These are phyloP conservation scores for Cromileptes altivelis DNA, from an alignment of 2,113 vertebrate species.

Conservation along the genomic window DNA sequence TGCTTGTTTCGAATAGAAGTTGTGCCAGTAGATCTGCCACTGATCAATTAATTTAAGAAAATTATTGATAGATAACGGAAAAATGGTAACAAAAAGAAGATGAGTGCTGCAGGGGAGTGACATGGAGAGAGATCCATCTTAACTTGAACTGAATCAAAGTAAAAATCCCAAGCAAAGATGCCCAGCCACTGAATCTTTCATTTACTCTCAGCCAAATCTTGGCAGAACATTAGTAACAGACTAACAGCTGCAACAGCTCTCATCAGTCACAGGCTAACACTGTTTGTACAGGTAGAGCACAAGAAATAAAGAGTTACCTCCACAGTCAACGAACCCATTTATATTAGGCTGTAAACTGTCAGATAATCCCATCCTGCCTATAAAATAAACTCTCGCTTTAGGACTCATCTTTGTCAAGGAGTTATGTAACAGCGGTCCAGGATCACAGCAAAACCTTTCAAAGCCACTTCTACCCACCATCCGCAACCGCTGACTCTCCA, in stretches of 20 bases:
- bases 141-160: not conserved
- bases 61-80: not conserved
- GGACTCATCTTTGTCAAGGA: constrained; percentile 3
- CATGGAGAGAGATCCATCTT: not conserved
- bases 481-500: constrained; percentile 5
- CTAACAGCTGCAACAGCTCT: constrained; percentile 20
- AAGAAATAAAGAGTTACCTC: not conserved
- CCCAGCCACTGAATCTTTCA: constrained; percentile 25
- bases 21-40: no score
- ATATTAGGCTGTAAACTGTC: not conserved
- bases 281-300: constrained; percentile 15
- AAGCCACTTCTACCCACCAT: constrained; percentile 18
- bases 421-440: constrained; percentile 35
- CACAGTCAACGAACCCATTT: not conserved
- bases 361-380: not conserved
- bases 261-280: not conserved
- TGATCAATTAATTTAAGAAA: not conserved
- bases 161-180: not conserved
- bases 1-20: no score
- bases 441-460: constrained; percentile 27
- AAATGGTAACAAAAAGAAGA: no score
- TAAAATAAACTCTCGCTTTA: not conserved
- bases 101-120: not conserved
- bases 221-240: constrained; percentile 31
- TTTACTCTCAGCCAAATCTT: constrained; percentile 25